Evolutionary conservation across 2,797 vertebrate species (phyloP).

Genomic region (Eutrigla gurnardus): DNA sequence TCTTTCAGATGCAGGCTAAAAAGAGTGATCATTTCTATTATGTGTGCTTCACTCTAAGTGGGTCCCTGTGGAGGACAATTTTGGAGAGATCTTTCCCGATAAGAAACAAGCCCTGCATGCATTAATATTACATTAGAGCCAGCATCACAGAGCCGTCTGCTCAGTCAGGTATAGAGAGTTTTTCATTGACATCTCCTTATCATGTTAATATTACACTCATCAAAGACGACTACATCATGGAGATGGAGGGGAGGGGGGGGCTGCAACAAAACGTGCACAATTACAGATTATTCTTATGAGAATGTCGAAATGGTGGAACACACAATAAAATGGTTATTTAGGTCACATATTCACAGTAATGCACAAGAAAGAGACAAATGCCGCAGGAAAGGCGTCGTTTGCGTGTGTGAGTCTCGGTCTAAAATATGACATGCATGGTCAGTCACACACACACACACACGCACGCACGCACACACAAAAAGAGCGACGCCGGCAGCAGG

Average conservation of each 20-base stretch:
- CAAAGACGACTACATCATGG: constrained; percentile 69
- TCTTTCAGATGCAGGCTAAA: constrained; percentile 71
- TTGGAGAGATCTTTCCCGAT: constrained; percentile 81
- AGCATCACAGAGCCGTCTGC: constrained; percentile 76
- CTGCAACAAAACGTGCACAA: constrained; percentile 70
- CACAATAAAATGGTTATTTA: constrained; percentile 81
- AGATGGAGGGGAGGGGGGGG: constrained; percentile 13
- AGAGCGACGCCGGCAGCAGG: constrained; percentile 57
- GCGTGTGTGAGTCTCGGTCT: constrained; percentile 59
- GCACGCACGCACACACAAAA: constrained; percentile 9
- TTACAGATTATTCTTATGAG: constrained; percentile 73
- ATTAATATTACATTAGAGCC: constrained; percentile 85
- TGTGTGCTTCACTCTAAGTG: constrained; percentile 78
- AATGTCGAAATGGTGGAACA: constrained; percentile 71
- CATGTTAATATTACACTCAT: constrained; percentile 81
- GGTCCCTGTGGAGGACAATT: constrained; percentile 82
- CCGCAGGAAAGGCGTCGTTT: constrained; percentile 78
- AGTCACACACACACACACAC: constrained; percentile 45
- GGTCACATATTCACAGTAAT: constrained; percentile 78
- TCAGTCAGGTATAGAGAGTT: constrained; percentile 77
- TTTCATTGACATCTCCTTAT: constrained; percentile 79
- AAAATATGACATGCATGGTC: constrained; percentile 81
- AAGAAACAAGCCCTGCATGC: constrained; percentile 81
- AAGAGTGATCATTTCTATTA: constrained; percentile 82
- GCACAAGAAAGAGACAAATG: constrained; percentile 80